Evolutionary conservation across 2,797 vertebrate species (phyloP).

Genomic region (Morus bassanus): DNA sequence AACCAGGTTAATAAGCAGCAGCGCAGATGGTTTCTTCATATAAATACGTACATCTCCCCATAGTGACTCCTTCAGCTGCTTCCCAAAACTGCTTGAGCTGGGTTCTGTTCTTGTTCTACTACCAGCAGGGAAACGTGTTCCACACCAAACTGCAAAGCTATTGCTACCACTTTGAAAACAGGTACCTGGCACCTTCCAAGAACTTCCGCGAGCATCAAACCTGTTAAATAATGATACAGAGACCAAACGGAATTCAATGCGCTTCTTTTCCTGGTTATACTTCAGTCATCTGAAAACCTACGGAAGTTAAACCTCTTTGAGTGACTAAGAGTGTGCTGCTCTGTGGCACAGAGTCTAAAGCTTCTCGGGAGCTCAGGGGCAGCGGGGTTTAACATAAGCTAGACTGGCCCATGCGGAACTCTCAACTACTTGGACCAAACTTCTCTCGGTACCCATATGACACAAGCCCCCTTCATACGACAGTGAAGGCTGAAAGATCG

Average conservation of each 20-base stretch:
- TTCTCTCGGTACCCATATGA: neutral
- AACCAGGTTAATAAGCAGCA: slow-evolving; percentile 41
- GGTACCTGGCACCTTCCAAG: neutral
- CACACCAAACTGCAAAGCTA: neutral
- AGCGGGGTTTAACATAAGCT: neutral
- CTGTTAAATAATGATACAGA: neutral
- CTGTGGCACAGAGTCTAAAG: neutral
- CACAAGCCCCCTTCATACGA: accelerated
- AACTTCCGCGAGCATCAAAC: neutral
- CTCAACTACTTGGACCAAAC: neutral
- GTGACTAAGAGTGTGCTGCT: neutral
- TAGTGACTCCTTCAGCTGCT: neutral
- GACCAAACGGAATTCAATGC: neutral
- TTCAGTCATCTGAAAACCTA: neutral
- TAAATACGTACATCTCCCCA: slow-evolving; percentile 4
- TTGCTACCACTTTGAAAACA: neutral
- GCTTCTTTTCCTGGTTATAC: neutral
- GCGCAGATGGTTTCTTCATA: slow-evolving; percentile 54
- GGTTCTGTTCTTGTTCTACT: neutral
- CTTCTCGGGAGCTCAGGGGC: neutral
- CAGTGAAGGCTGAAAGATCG: neutral
- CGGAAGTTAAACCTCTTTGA: neutral
- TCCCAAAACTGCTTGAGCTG: neutral
- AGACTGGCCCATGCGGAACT: neutral
- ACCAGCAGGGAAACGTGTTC: neutral